phyloP scores from a whole-genome alignment of 2,797 vertebrate species.

The Poeciliopsis gracilis region DNA sequence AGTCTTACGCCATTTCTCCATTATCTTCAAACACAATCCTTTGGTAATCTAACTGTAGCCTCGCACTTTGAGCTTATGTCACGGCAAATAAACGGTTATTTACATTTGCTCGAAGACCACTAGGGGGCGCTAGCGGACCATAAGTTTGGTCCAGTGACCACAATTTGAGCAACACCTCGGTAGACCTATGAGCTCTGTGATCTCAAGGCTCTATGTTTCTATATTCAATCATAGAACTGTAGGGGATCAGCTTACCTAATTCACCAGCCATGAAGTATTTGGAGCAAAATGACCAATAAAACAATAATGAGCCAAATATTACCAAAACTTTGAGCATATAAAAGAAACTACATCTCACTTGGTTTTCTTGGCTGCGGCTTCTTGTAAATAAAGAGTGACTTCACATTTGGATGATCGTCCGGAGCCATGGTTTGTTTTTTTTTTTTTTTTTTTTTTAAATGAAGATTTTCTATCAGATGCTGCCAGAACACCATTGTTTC shows the following conservation, averaged over 20 bases:
- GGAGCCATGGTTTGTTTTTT: conserved; percentile 16
- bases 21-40: no score
- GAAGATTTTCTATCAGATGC: conserved; percentile 14
- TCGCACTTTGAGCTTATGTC: no score
- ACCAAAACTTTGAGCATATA: conserved; percentile 8
- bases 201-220: neutral
- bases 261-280: neutral
- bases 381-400: conserved; percentile 35
- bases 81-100: no score
- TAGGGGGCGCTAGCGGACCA: no score
- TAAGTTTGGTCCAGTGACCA: no score
- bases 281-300: conserved; percentile 1
- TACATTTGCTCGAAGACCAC: no score
- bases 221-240: no score
- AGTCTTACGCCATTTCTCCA: no score
- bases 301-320: neutral
- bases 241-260: neutral
- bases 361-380: conserved; percentile 18
- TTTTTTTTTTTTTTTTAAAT: neutral
- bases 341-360: conserved; percentile 18
- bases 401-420: conserved; percentile 18
- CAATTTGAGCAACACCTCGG: no score
- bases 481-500: conserved; percentile 3
- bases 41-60: no score
- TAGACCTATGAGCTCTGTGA: neutral